Percentiles rank a stretch among this genome's conserved stretches.
These are phyloP conservation scores for Anas platyrhynchos DNA, from an alignment of 2,113 vertebrate genomes.

Conservation along the genomic window DNA sequence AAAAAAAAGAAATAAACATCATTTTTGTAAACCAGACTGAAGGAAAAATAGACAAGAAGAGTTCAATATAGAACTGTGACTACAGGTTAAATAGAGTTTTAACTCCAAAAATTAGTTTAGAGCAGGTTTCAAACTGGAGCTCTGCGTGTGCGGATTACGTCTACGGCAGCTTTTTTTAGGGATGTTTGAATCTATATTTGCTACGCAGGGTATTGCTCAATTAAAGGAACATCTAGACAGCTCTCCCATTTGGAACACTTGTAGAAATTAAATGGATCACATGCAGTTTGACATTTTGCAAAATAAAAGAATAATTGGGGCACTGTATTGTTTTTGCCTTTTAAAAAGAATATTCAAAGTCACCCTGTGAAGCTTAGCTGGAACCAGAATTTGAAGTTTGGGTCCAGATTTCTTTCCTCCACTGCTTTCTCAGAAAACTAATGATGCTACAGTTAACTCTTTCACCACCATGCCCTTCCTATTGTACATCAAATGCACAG, in stretches of 20 bases:
- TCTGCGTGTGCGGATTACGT: not conserved
- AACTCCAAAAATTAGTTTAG: not conserved
- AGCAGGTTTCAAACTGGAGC: not conserved
- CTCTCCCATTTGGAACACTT: constrained; percentile 76
- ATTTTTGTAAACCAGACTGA: not conserved
- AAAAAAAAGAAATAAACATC: not conserved
- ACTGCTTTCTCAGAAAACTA: constrained; percentile 27
- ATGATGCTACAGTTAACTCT: constrained; percentile 26
- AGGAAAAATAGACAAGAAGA: not conserved
- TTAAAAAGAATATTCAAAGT: constrained; percentile 72
- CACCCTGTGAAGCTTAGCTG: constrained; percentile 69
- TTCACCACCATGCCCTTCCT: not conserved
- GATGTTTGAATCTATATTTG: constrained; percentile 54
- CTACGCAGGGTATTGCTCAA: constrained; percentile 59
- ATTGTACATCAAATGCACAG: not conserved
- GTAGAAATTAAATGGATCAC: constrained; percentile 83
- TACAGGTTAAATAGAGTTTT: constrained; percentile 15
- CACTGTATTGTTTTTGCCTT: constrained; percentile 75
- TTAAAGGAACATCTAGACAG: constrained; percentile 71
- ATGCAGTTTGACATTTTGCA: constrained; percentile 82
- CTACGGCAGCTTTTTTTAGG: constrained; percentile 37
- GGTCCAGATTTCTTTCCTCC: constrained; percentile 66
- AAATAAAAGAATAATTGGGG: constrained; percentile 80
- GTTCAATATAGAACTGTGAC: not conserved
- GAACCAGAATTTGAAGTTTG: constrained; percentile 61